Conservation (phyloP, 1,140 invertebrate genomes). For the Brachionus rotundiformis region DNA sequence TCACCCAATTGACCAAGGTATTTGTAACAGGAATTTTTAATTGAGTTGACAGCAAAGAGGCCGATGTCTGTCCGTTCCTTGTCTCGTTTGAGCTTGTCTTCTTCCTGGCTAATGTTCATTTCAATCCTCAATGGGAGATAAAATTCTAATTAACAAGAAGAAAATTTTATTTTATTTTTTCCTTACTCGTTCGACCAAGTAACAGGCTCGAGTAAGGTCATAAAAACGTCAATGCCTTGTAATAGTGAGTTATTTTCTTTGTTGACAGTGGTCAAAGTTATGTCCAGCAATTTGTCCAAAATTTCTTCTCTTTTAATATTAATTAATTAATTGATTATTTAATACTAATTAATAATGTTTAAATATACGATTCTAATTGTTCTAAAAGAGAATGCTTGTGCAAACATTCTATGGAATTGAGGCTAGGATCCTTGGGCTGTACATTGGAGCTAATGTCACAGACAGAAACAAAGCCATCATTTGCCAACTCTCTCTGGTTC, state of each 20-base stretch:
- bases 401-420: neutral
- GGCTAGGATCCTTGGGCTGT: neutral
- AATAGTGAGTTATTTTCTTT: neutral
- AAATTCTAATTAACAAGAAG: neutral
- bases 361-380: constrained; percentile 74
- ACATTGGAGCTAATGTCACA: neutral
- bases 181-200: constrained; percentile 29
- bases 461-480: constrained; percentile 60
- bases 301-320: constrained; percentile 48
- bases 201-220: neutral
- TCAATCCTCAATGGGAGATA: neutral
- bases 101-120: constrained; percentile 25
- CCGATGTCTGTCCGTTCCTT: neutral
- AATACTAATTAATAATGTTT: no score
- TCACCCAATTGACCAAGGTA: neutral
- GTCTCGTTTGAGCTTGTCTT: constrained; percentile 9
- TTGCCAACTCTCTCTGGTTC: constrained; percentile 68
- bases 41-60: neutral
- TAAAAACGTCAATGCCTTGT: neutral
- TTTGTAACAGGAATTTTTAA: neutral
- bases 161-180: neutral
- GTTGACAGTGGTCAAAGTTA: neutral
- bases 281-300: constrained; percentile 7
- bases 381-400: constrained; percentile 69
- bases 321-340: no score